Evolutionary conservation across 2,113 vertebrate genomes (phyloP), one percentile per base, ranked within the genome.

Genomic region (Oncorhynchus tshawytscha): DNA sequence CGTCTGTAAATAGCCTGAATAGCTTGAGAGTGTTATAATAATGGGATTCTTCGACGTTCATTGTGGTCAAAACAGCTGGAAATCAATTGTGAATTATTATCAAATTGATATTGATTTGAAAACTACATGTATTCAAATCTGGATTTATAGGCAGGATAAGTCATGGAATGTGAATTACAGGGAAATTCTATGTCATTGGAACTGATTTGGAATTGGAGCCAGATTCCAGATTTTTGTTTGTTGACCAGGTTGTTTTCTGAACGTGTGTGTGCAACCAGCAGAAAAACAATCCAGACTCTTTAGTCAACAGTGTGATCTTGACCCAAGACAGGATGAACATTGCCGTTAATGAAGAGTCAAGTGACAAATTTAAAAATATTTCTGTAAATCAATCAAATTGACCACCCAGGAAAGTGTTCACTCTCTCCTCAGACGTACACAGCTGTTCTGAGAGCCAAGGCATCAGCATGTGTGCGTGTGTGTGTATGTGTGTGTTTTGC

Each of bases 311-410:
- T 0, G 12, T 70, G 48, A 80, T 82, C 81, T 82, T 72, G 80
- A 71, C 29, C 12, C 59, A 70, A 80, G n/a, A 18, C 48, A n/a
- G 66, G 16, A 73, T 0, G 16, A 67, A 71, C 20, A 31, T 7
- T 9, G 22, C 31, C 18, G 68, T 75, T 65, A 27, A 70, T 31
- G 70, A 86, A 76, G 24, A 78, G 24, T 77, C 76, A 82, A 29
- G 24, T 83, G 88, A 77, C 67, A 57, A 60, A 60, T 83, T 73
- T 72, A 22, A 85, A 83, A 85, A 86, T 78, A 74, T 75, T 83
- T 84, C 81, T 81, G 66, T 75, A 51, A 77, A 91, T 90, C 87
- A 77, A 88, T 91, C 76, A 72, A 81, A 82, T 72, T 87, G 87
- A 90, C 79, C 82, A 71, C 39, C 75, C 78, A 76, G 76, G 69